Conservation (phyloP, 1,140 invertebrate genomes). For the Drosophila sulfurigaster region DNA sequence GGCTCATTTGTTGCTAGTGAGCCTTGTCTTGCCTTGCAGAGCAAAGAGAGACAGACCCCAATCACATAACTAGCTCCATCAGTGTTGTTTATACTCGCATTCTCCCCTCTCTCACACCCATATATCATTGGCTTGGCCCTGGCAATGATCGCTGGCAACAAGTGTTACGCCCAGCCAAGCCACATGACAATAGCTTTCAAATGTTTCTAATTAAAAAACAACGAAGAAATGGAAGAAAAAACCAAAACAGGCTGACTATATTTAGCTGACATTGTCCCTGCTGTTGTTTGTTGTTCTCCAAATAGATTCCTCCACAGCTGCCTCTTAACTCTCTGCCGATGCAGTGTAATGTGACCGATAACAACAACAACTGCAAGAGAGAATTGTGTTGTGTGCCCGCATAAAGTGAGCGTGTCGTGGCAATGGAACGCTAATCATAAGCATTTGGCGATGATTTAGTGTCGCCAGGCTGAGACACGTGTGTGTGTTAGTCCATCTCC, state of each 20-base stretch:
- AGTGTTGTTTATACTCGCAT: slow-evolving; percentile 6
- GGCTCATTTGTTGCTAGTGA: slow-evolving; percentile 73
- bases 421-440: slow-evolving; percentile 72
- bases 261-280: slow-evolving; percentile 17
- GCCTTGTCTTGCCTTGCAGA: slow-evolving; percentile 39
- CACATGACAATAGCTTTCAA: slow-evolving; percentile 75
- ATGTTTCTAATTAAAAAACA: slow-evolving; percentile 82
- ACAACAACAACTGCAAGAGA: slow-evolving; percentile 12
- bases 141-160: slow-evolving; percentile 75
- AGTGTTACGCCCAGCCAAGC: slow-evolving; percentile 54
- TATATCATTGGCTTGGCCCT: slow-evolving; percentile 60
- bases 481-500: slow-evolving; percentile 45
- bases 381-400: slow-evolving; percentile 23
- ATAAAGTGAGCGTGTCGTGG: slow-evolving; percentile 55
- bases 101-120: slow-evolving; percentile 32
- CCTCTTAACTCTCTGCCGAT: slow-evolving; percentile 63
- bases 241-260: background rate
- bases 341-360: slow-evolving; percentile 68
- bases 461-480: slow-evolving; percentile 69
- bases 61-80: slow-evolving; percentile 31
- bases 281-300: background rate
- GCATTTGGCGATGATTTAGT: slow-evolving; percentile 80
- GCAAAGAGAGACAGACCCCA: background rate
- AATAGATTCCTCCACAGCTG: slow-evolving; percentile 51
- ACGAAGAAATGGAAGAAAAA: slow-evolving; percentile 13